A percentile compares a stretch with the other conserved stretches of the same genome.
phyloP scores from a whole-genome alignment of 1,140 invertebrate genomes.

The Adoxophyes honmai region DNA sequence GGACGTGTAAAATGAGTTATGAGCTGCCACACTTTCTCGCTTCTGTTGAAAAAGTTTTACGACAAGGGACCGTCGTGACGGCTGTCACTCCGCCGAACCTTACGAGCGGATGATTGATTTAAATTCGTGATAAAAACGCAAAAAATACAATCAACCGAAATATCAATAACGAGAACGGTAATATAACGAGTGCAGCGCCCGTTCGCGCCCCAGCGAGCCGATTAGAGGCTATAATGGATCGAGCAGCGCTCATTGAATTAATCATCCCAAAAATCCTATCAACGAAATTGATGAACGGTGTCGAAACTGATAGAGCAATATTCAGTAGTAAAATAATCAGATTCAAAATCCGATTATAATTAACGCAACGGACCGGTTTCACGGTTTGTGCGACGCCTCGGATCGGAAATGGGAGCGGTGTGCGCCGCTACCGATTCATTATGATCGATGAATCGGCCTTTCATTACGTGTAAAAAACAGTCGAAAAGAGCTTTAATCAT shows the following conservation, averaged over 20 bases:
- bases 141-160: slow-evolving; percentile 8
- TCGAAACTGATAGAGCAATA: slow-evolving; percentile 51
- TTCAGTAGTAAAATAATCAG: slow-evolving; percentile 62
- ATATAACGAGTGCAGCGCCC: not conserved
- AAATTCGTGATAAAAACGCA: slow-evolving; percentile 1
- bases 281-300: slow-evolving; percentile 57
- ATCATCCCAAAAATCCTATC: slow-evolving; percentile 51
- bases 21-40: slow-evolving; percentile 29
- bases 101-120: slow-evolving; percentile 6
- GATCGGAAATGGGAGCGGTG: slow-evolving; percentile 54
- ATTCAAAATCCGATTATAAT: slow-evolving; percentile 67
- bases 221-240: slow-evolving; percentile 37
- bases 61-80: slow-evolving; percentile 9
- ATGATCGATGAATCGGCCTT: slow-evolving; percentile 70
- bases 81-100: not conserved
- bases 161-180: not conserved
- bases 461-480: slow-evolving; percentile 40
- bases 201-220: slow-evolving; percentile 23
- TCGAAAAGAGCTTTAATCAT: slow-evolving; percentile 33
- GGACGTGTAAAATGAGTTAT: slow-evolving; percentile 33
- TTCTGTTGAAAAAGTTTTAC: slow-evolving; percentile 24
- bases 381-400: slow-evolving; percentile 46
- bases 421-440: slow-evolving; percentile 52
- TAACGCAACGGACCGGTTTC: slow-evolving; percentile 60
- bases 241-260: slow-evolving; percentile 39